These are phyloP conservation scores for Plebejus anna DNA, from an alignment of 2,888 invertebrate species.

Conservation along the genomic window DNA sequence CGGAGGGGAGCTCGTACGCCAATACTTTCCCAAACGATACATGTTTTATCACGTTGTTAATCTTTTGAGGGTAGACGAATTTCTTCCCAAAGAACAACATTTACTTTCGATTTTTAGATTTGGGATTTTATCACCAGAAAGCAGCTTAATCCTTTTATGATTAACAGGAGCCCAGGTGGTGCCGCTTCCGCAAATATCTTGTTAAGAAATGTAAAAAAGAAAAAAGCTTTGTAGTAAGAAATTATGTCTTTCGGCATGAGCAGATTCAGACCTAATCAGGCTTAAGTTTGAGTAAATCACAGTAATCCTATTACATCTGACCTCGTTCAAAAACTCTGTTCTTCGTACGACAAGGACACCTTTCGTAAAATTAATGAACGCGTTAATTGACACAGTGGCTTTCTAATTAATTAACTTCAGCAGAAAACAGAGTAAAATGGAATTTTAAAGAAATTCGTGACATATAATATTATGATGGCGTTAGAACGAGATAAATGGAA, in stretches of 20 bases:
- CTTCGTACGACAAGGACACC: background rate
- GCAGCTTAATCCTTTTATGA: background rate
- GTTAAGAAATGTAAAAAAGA: background rate
- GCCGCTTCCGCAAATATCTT: background rate
- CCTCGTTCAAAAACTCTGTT: background rate
- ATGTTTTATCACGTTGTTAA: background rate
- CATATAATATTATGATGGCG: background rate
- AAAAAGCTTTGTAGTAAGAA: background rate
- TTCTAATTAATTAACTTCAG: background rate
- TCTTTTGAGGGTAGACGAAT: background rate
- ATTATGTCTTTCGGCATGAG: background rate
- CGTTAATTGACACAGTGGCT: conserved; percentile 4
- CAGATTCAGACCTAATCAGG: background rate
- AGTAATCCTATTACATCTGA: background rate
- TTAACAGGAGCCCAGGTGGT: background rate
- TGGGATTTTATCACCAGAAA: background rate
- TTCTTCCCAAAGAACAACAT: background rate
- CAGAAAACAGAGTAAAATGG: background rate
- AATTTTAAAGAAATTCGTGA: too few species aligned
- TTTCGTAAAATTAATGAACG: background rate
- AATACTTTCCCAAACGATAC: conserved; percentile 10
- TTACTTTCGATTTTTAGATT: background rate
- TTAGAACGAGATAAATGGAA: background rate
- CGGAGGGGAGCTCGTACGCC: conserved; percentile 1
- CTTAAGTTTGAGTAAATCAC: background rate